Base-by-base conservation (phyloP, 2,888 invertebrate species). In the Acholoe squamosa region DNA sequence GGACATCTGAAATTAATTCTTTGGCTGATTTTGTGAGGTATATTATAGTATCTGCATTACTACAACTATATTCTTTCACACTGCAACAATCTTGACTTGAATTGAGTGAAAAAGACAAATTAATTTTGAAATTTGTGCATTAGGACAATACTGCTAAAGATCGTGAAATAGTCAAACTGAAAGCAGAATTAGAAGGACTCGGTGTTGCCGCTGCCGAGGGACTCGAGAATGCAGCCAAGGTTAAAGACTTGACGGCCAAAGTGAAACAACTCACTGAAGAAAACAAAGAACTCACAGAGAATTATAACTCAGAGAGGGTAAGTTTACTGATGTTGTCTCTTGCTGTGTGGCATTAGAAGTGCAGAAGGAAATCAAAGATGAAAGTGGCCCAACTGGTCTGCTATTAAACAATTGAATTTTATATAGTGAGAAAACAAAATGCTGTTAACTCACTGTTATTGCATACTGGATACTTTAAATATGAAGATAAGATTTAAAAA, bases 261-360 rank as follows among this genome's bases (percentile, higher is more conserved):
- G 93, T 93, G 86, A 95, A 95, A 91, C 93, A 93, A 91, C 92
- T 95, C 33, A 90, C 76, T 0, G 94, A 94, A n/a, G 95, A 95
- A 91, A 95, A 94, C 92, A 94, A 93, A 92, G 92, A 92, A 5
- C 93, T 95, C 51, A 93, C 94, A 28, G 95, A 95, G 90, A 95
- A 94, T 93, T 95, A 93, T 92, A 95, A 95, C 92, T 94, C 93
- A 93, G 95, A 95, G 92, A 93, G 95, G 93, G 95, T 95, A 92
- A 90, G 93, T 91, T 61, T 0, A 28, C 43, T 43, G 28, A 34
- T 43, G 43, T 43, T 43, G 3, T 43, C 43, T 43, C 5, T 43
- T 43, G n/a, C 43, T n/a, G 22, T 76, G 16, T n/a, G 14, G 22
- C 10, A 43, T 3, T 43, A 43, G 5, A 43, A 10, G 3, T 43